phyloP scores from a whole-genome alignment of 2,888 invertebrate species.

The Euspilapteryx auroguttella region DNA sequence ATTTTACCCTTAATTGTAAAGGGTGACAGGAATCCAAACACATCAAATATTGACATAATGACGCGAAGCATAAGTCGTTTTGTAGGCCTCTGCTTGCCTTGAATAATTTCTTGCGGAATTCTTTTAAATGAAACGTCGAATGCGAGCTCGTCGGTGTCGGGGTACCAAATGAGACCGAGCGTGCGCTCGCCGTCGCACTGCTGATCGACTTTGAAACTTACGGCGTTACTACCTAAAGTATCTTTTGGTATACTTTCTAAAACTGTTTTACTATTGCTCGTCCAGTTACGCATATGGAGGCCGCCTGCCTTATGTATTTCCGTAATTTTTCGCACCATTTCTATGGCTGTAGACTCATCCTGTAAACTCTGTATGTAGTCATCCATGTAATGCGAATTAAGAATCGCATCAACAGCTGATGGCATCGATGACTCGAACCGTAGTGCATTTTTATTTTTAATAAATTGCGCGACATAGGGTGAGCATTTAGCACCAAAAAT shows the following conservation, averaged over 20 bases:
- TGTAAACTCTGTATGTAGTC: slow-evolving; percentile 11
- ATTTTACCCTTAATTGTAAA: too few relatives aligned
- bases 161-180: not conserved
- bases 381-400: slow-evolving; percentile 10
- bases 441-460: slow-evolving; percentile 11
- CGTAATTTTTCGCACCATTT: slow-evolving; percentile 7
- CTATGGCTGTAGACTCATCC: slow-evolving; percentile 7
- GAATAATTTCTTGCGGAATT: not conserved
- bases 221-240: not conserved
- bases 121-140: slow-evolving; percentile 1
- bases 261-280: slow-evolving; percentile 8
- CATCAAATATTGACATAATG: not conserved
- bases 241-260: not conserved
- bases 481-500: too few relatives aligned
- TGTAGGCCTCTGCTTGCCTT: too few relatives aligned
- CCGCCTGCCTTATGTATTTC: slow-evolving; percentile 11
- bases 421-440: slow-evolving; percentile 6
- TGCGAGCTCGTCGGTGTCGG: not conserved
- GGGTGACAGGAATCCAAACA: too few relatives aligned
- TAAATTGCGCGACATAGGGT: slow-evolving; percentile 10
- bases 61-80: not conserved
- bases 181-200: not conserved
- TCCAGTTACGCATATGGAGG: slow-evolving; percentile 13
- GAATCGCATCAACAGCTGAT: slow-evolving; percentile 8
- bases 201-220: not conserved